Evolutionary conservation across 1,140 invertebrate species (phyloP).

Genomic region (Alviniconcha marisindica): DNA sequence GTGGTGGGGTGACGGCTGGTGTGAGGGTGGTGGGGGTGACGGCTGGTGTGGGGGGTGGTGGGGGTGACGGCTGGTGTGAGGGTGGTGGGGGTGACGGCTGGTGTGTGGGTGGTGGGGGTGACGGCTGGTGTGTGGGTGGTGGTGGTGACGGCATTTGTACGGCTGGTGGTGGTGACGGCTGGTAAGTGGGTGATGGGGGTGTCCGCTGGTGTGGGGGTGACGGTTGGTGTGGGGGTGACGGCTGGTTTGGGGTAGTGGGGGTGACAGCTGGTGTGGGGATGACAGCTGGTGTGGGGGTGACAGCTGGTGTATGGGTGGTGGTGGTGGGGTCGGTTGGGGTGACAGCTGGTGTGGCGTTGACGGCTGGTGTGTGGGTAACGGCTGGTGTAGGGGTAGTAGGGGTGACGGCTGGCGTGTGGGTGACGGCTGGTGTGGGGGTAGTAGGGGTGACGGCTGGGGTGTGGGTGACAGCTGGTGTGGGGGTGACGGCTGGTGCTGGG

Average conservation of each 20-base stretch:
- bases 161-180: neutral
- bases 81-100: neutral
- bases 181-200: neutral
- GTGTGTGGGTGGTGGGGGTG: neutral
- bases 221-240: neutral
- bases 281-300: too few species aligned
- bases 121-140: neutral
- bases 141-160: neutral
- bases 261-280: neutral
- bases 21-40: neutral
- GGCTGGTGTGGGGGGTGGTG: too few species aligned
- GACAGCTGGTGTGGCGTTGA: too few species aligned
- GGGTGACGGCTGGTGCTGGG: too few species aligned
- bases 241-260: neutral
- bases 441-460: neutral
- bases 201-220: too few species aligned
- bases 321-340: constrained; percentile 2
- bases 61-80: too few species aligned
- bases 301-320: neutral
- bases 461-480: too few species aligned
- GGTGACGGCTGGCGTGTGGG: neutral
- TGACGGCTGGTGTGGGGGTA: neutral
- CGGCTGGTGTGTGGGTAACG: too few species aligned
- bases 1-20: neutral
- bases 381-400: too few species aligned